These are phyloP conservation scores for Sebastes aleutianus DNA, from an alignment of 2,797 vertebrate genomes.

Conservation along the genomic window DNA sequence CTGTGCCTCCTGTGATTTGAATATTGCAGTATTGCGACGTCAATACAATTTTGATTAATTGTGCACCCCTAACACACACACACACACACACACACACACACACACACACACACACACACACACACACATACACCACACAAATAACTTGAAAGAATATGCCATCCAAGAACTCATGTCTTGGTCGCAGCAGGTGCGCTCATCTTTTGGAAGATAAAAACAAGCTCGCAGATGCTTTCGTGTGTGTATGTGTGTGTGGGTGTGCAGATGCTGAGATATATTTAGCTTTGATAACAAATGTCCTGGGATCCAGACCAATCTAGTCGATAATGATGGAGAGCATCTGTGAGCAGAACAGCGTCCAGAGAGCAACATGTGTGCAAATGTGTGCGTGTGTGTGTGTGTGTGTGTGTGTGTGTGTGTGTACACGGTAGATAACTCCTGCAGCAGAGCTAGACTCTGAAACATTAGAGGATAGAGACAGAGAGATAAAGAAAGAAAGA, in stretches of 20 bases:
- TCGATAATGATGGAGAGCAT: constrained; percentile 68
- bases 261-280: constrained; percentile 60
- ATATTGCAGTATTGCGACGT: too few species aligned
- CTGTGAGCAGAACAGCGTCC: constrained; percentile 51
- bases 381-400: background rate
- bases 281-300: constrained; percentile 63
- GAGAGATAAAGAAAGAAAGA: background rate
- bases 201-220: constrained; percentile 27
- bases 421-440: constrained; percentile 9
- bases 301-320: constrained; percentile 57
- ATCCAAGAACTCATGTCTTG: background rate
- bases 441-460: background rate
- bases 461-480: constrained; percentile 3
- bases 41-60: too few species aligned
- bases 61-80: background rate
- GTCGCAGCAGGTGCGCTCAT: constrained; percentile 32
- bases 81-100: too few species aligned
- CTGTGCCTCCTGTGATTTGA: too few species aligned
- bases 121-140: background rate
- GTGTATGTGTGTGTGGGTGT: background rate
- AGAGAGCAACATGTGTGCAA: constrained; percentile 40
- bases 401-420: constrained; percentile 7
- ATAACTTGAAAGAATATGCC: background rate
- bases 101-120: background rate
- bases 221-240: background rate